Base-by-base conservation (phyloP, 2,797 vertebrate genomes). In the Eutrigla gurnardus region DNA sequence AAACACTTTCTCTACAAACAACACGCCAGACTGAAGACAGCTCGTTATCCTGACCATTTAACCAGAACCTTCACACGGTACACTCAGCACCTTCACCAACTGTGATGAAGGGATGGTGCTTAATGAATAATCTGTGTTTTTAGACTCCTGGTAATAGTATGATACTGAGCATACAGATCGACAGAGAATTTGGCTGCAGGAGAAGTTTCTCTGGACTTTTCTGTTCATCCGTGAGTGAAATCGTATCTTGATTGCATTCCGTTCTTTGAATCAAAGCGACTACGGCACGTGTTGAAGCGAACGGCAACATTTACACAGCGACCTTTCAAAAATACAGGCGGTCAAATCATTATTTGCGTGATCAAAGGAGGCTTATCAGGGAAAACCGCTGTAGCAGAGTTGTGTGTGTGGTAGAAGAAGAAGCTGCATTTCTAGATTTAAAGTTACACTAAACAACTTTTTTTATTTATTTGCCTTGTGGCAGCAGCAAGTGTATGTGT, bases 401-500 rank as follows among this genome's bases (percentile, higher is more conserved):
- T 49, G 32, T 25, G 12, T 12, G 47, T 49, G 63, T 37, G 36
- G 58, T 8, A 40, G 12, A 4, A 42, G 61, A 18, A 45, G 39
- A n/a, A 8, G 1, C 13, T n/a, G 18, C 6, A 4, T 57, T 50
- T 58, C 25, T n/a, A 60, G 50, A 62, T 70, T 37, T 39, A 36
- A 57, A 78, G 52, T 57, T 68, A 18, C 3, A 18, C 43, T 5
- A 7, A 14, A 42, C 9, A 61, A 36, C 63, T 70, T 59, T 70
- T 52, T 9, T 72, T 54, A 4, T n/a, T n/a, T n/a, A 4, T 50
- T 15, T n/a, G 1, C 62, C 65, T 69, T 32, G 17, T 68, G 49
- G 75, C 54, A 74, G n/a, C 52, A 61, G 40, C 64, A 15, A 80
- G 59, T 47, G 25, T 25, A 33, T n/a, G 58, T 65, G 35, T 71